Conservation (phyloP, 2,113 vertebrate genomes). For the Barnardius zonarius region DNA sequence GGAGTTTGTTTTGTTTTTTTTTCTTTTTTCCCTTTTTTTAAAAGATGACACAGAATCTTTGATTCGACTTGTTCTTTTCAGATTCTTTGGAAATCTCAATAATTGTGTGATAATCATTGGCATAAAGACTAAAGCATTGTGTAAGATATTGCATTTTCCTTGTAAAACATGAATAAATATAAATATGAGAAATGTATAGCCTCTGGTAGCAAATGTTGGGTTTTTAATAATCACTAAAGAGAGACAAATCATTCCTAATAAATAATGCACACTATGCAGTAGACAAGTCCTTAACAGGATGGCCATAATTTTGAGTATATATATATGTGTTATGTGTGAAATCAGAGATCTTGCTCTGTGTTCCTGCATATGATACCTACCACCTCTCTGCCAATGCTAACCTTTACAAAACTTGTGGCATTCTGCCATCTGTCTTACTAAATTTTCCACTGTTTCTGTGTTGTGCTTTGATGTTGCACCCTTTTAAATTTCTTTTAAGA, state of each 20-base stretch:
- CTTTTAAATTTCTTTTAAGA: not conserved
- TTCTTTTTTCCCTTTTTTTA: not conserved
- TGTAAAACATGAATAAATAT: not conserved
- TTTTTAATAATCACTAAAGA: conserved; percentile 31
- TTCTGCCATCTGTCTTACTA: not conserved
- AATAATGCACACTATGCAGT: not conserved
- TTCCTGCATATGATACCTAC: not conserved
- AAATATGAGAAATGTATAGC: not conserved
- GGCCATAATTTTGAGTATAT: not conserved
- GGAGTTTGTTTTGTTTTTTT: not conserved
- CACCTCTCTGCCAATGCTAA: not conserved
- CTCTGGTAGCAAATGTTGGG: not conserved
- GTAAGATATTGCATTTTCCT: not conserved
- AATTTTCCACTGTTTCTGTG: not conserved
- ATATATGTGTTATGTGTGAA: not conserved
- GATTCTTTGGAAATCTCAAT: not conserved
- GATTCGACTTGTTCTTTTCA: not conserved
- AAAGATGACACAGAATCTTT: not conserved
- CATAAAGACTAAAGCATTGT: not conserved
- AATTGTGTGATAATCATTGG: not conserved
- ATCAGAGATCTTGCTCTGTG: not conserved
- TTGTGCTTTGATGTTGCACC: not conserved
- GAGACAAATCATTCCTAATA: conserved; percentile 33
- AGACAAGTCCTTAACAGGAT: not conserved
- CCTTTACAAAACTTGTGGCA: not conserved